Percentiles rank a stretch among this genome's conserved stretches.
Conservation (phyloP, 2,888 invertebrate genomes). For the Rhagonycha lutea region DNA sequence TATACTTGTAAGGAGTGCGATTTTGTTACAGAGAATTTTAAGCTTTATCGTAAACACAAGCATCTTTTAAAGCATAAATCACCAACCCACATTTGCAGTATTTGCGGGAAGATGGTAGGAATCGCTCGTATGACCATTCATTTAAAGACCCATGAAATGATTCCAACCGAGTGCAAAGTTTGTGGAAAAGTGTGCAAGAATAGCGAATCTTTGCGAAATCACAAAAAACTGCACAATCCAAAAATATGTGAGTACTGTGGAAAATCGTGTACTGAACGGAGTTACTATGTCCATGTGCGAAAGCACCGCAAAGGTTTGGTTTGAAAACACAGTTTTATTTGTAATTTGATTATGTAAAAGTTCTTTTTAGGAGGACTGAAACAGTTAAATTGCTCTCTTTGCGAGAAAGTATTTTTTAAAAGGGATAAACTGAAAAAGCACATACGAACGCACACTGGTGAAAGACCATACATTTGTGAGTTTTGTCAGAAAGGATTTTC, state of each 20-base stretch:
- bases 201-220: not conserved
- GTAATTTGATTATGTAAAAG: not conserved
- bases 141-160: not conserved
- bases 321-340: not conserved
- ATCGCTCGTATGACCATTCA: not conserved
- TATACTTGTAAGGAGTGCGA: too few species aligned
- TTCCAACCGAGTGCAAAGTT: not conserved
- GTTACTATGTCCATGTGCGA: not conserved
- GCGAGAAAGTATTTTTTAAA: constrained; percentile 16
- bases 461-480: constrained; percentile 19
- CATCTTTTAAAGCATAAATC: too few species aligned
- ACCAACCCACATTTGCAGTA: not conserved
- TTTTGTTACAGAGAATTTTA: too few species aligned
- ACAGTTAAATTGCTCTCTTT: constrained; percentile 13
- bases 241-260: not conserved
- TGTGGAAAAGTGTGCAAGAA: not conserved
- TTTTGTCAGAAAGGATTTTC: constrained; percentile 26
- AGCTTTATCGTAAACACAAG: too few species aligned
- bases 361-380: constrained; percentile 2
- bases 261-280: not conserved
- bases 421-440: constrained; percentile 17
- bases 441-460: constrained; percentile 23
- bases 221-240: not conserved
- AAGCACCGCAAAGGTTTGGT: not conserved
- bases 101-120: not conserved